These are phyloP conservation scores for Enteromius anoplus DNA, from an alignment of 2,797 vertebrate species.

Conservation along the genomic window DNA sequence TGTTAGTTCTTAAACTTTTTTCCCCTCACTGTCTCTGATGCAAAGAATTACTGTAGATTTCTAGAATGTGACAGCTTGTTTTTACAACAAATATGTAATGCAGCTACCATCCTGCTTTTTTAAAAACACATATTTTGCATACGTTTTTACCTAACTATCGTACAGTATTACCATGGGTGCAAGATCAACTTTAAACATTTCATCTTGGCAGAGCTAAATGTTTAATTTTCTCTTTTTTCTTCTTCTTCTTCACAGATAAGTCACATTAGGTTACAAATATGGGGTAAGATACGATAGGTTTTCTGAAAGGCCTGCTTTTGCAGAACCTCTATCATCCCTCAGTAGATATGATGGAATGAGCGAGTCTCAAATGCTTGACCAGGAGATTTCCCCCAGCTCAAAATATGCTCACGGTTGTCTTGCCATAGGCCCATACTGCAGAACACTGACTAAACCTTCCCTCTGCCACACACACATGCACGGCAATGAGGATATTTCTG, in stretches of 20 bases:
- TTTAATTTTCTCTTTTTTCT: background rate
- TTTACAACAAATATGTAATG: background rate
- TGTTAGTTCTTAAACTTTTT: background rate
- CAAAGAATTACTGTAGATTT: background rate
- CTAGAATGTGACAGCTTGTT: background rate
- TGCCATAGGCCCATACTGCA: constrained; percentile 40
- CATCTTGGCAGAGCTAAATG: background rate
- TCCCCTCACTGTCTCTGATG: background rate
- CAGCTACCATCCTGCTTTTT: background rate
- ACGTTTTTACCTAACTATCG: background rate
- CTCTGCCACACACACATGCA: constrained; percentile 58
- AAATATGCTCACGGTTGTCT: constrained; percentile 23
- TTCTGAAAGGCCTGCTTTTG: constrained; percentile 36
- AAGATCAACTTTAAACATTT: constrained; percentile 21
- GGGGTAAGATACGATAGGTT: constrained; percentile 4
- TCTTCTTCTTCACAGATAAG: background rate
- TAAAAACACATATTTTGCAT: constrained; percentile 1
- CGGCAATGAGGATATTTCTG: constrained; percentile 72
- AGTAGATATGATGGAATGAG: constrained; percentile 26
- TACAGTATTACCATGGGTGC: background rate
- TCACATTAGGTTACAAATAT: constrained; percentile 21
- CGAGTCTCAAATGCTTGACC: constrained; percentile 3
- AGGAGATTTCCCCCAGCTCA: constrained; percentile 15
- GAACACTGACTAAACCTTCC: constrained; percentile 54
- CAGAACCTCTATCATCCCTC: constrained; percentile 13